Base-by-base conservation (phyloP, 2,888 invertebrate species). In the Tyria jacobaeae region DNA sequence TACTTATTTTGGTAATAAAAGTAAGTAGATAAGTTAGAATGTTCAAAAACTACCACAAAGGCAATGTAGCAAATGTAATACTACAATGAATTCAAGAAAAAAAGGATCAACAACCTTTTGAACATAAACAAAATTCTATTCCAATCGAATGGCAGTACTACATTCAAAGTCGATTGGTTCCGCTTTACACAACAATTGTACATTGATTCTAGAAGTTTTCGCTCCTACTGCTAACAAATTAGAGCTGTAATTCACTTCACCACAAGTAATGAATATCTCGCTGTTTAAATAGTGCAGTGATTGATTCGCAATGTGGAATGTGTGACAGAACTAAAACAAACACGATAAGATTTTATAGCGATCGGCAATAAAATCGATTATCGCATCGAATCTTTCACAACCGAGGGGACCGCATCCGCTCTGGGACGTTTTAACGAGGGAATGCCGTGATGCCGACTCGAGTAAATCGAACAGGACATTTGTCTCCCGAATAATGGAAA, bases 321-420 rank as follows among this genome's bases (percentile, higher is more conserved):
- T 82, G 82, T 81, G 80, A 83, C 82, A 80, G 77, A 82, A 83
- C 70, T 85, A 83, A 86, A 86, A 87, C 84, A 88, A 87, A 85
- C 82, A 80, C 73, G 76, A 75, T 66, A 77, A 75, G 81, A 84
- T 89, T 89, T 87, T 87, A 89, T 89, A 83, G 84, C 86, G 82
- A 86, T 85, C 82, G 79, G 83, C 84, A 86, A 88, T 90, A 85
- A 90, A 90, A 90, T 91, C 89, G 89, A 90, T 90, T 89, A 89
- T 87, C 80, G 84, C 77, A 81, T 84, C 81, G 85, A 80, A 85
- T 82, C 77, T 68, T 71, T 71, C 66, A 68, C 65, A 62, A 60
- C 65, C 75, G 77, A 78, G 82, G 84, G 83, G 82, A 80, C 84
- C 79, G 80, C 83, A 74, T 73, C 73, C 83, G 84, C 82, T 82